Evolutionary conservation across 2,797 vertebrate genomes (phyloP).

Genomic region (Taeniopygia guttata): DNA sequence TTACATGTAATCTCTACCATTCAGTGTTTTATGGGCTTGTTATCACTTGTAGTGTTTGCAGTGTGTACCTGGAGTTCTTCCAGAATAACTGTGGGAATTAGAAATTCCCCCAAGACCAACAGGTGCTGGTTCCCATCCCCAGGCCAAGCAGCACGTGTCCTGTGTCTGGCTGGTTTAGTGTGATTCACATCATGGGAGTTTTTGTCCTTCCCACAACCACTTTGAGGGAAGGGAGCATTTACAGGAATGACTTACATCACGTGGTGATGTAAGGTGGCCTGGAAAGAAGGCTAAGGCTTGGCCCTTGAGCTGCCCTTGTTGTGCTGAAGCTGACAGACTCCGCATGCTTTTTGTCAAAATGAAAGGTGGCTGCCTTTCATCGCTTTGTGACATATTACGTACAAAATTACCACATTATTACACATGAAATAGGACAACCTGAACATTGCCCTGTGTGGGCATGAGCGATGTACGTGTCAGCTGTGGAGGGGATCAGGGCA

Average conservation of each 20-base stretch:
- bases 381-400: background rate
- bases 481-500: background rate
- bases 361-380: constrained; percentile 13
- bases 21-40: constrained; percentile 41
- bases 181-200: background rate
- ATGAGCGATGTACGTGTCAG: background rate
- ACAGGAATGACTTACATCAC: background rate
- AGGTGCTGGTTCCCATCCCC: background rate
- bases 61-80: background rate
- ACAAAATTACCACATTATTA: constrained; percentile 1
- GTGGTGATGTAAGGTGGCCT: background rate
- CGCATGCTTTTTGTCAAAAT: constrained; percentile 17
- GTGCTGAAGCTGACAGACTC: background rate
- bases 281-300: background rate
- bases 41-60: constrained; percentile 1
- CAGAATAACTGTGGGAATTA: constrained; percentile 10
- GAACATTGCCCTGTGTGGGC: background rate
- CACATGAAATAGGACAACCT: background rate
- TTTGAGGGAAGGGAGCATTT: background rate
- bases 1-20: constrained; percentile 29
- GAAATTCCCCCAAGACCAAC: background rate
- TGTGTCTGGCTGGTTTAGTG: background rate
- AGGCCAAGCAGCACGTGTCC: background rate
- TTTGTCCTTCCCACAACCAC: background rate
- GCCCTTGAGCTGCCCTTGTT: constrained; percentile 47